Conservation (phyloP, 2,797 vertebrate species). For the Melanogrammus aeglefinus region DNA sequence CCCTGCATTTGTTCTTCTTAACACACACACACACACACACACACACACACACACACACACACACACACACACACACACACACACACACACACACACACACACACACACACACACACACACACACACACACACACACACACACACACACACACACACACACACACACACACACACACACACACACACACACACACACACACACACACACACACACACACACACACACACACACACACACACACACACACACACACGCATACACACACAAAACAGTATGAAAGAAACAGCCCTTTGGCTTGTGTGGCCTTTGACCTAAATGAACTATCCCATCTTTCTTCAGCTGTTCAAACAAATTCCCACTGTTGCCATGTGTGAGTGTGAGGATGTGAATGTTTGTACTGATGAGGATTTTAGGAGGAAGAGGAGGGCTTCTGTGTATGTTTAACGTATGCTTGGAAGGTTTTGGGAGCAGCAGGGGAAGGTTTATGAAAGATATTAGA, state of each 20-base stretch:
- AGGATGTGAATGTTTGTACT: constrained; percentile 28
- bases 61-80: background rate
- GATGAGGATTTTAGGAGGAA: constrained; percentile 11
- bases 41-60: constrained; percentile 5
- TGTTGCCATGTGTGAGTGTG: constrained; percentile 10
- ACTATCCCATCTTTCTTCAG: constrained; percentile 46
- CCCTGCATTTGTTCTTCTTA: background rate
- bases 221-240: background rate
- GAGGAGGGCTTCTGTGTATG: background rate
- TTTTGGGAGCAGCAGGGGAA: background rate
- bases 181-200: background rate
- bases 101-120: constrained; percentile 5
- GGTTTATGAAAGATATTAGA: background rate
- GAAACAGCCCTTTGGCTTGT: constrained; percentile 45
- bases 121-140: too few species aligned
- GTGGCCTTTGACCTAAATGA: constrained; percentile 47
- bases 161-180: too few species aligned
- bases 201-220: background rate
- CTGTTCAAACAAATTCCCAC: constrained; percentile 57
- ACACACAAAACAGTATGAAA: constrained; percentile 30
- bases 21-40: background rate
- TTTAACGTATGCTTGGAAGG: background rate
- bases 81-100: constrained; percentile 4
- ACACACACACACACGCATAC: constrained; percentile 1
- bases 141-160: too few species aligned